Evolutionary conservation across 2,797 vertebrate genomes (phyloP), one percentile per base, ranked within the genome.

Genomic region (Chiloscyllium punctatum): DNA sequence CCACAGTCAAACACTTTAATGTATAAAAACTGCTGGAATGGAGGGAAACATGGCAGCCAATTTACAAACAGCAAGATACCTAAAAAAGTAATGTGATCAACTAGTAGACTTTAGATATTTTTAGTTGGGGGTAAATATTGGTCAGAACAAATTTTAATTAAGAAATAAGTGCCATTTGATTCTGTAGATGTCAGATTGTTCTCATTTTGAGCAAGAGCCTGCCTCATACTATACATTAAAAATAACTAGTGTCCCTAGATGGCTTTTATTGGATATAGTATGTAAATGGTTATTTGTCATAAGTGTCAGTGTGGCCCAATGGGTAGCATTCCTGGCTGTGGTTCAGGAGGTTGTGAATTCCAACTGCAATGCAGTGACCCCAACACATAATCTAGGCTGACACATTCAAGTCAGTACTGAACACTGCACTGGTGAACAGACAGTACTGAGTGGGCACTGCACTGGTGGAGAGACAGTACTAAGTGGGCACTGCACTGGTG

Each of bases 61-160:
- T 84, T 84, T 84, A 84, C 37, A 84, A 37, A 84, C n/a, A 84
- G 79, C 79, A 84, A 84, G 79, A 42, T 84, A 37, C 37, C 79
- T 21, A 5, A 82, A 16, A 84, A 7, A 21, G 16, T 18, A 84
- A 42, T 16, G 33, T 15, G 74, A n/a, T 77, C 77, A n/a, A 77
- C 42, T 37, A 42, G 18, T 4, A 82, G 0, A 77, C 18, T 82
- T 82, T n/a, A 82, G 16, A 84, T 84, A 5, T 1, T 21, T 4
- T 42, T 82, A 37, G 16, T 23, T 84, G 16, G 37, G 5, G 16
- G 7, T 84, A 84, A 42, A 48, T 84, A 21, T 42, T 84, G 77
- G n/a, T 37, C n/a, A 37, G 77, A n/a, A 33, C 16, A 84, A n/a
- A 84, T 42, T 42, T 42, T 42, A 84, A 84, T 77, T 13, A n/a